Conservation (phyloP, 2,113 vertebrate genomes). For the Rhinichthys klamathensis region DNA sequence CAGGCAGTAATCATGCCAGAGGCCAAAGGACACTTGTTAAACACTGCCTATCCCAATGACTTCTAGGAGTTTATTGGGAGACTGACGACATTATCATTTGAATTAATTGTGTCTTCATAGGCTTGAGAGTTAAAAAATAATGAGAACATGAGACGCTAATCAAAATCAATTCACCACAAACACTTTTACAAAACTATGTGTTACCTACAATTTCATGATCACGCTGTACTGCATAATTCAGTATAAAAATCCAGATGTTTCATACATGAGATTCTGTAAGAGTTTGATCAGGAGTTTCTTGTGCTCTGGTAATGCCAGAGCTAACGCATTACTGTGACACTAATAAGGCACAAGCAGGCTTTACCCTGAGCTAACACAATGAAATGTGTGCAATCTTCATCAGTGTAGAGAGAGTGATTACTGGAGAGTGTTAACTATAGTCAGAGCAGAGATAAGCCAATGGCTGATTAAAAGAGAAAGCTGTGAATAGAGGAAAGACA, state of each 20-base stretch:
- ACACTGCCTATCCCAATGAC: neutral
- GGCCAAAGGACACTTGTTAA: neutral
- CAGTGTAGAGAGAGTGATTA: constrained; percentile 3
- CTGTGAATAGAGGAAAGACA: neutral
- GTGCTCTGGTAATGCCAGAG: neutral
- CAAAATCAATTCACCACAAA: neutral
- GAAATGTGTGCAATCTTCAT: constrained; percentile 1
- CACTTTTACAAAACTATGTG: neutral
- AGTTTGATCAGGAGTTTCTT: neutral
- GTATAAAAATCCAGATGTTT: neutral
- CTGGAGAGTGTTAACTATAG: constrained; percentile 33
- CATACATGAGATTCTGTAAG: neutral
- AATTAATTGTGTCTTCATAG: neutral
- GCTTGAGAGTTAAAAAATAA: neutral
- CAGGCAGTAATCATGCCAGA: constrained; percentile 24
- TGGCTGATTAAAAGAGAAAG: constrained; percentile 35
- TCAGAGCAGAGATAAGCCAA: constrained; percentile 35
- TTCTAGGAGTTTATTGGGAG: neutral
- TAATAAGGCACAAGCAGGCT: constrained; percentile 15
- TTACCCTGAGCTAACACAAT: constrained; percentile 8
- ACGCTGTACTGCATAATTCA: neutral
- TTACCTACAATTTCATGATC: neutral
- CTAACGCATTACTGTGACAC: constrained; percentile 12
- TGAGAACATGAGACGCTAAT: neutral
- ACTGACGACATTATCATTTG: neutral